phyloP scores from a whole-genome alignment of 2,888 invertebrate species.

The Idaea aversata region DNA sequence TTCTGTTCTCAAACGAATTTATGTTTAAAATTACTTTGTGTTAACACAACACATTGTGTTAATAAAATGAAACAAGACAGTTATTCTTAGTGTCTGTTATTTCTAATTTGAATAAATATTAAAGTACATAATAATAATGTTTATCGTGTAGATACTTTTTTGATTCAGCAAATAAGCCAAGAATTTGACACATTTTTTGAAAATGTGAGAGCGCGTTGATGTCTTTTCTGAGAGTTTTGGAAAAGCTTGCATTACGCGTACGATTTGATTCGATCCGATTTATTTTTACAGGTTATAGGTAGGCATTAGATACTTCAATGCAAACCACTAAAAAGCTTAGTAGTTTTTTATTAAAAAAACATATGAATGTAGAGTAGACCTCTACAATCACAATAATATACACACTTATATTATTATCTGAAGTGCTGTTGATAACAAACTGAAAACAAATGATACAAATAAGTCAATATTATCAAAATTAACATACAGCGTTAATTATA shows the following conservation, averaged over 20 bases:
- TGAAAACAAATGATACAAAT: constrained; percentile 22
- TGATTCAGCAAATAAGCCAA: background rate
- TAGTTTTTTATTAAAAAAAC: no score
- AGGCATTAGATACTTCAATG: no score
- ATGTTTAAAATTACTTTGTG: background rate
- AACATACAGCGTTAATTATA: constrained; percentile 73
- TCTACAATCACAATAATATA: background rate
- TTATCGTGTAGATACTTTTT: no score
- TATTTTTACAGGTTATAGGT: no score
- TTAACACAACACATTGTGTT: background rate
- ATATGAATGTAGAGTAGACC: no score
- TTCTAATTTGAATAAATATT: no score
- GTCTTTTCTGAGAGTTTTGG: constrained; percentile 10
- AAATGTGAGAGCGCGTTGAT: constrained; percentile 31
- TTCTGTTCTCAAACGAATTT: background rate
- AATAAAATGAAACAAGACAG: background rate
- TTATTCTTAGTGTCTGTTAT: background rate
- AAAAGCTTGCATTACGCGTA: background rate
- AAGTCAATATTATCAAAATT: constrained; percentile 65
- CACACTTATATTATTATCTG: background rate
- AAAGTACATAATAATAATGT: no score
- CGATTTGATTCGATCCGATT: background rate
- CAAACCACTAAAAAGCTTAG: no score
- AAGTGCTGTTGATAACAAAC: background rate
- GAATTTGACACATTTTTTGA: background rate